Base-by-base conservation (phyloP, 2,797 vertebrate genomes). In the Mycteria americana region DNA sequence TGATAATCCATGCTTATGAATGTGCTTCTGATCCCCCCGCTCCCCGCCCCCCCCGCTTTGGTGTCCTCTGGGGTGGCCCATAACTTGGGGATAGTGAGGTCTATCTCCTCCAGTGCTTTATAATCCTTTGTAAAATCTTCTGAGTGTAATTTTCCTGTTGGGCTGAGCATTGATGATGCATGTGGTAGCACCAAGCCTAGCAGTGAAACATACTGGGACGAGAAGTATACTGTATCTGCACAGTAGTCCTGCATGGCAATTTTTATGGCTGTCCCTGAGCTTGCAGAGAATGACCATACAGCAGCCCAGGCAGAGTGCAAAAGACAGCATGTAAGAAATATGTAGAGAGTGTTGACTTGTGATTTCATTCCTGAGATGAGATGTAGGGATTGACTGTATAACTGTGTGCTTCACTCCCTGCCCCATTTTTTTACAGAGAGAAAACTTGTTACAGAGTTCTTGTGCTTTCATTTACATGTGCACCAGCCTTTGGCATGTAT, bases 131-230 rank as follows among this genome's bases (percentile, higher is more conserved):
- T 56, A 57, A 79, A 68, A 45, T n/a, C 19, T 64, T 82, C 37
- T 7, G 6, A 59, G 18, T 18, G 57, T 18, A 39, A 19, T 67
- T 67, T 83, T 56, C 12, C 10, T 51, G 17, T n/a, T 30, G 33
- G 9, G 35, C 48, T n/a, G 31, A 35, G 33, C 15, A 10, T 23
- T 45, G 45, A 18, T 30, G 60, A 31, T n/a, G 19, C 15, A 4
- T 24, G 18, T 53, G 25, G 27, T 48, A 73, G 45, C 37, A 56
- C 19, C 23, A 37, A 84, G n/a, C 33, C 24, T 28, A 35, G 27
- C 15, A 65, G 33, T 50, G 64, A 50, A n/a, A 43, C 0, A 0
- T 39, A 16, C 33, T 73, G 51, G 13, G 27, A 50, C 22, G 33
- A 77, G 19, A 14, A 27, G 6, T 24, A 6, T 4, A 2, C 11